Evolutionary conservation across 2,113 vertebrate species (phyloP), one percentile per base, ranked within the genome.

Genomic region (Hemiscyllium ocellatum): DNA sequence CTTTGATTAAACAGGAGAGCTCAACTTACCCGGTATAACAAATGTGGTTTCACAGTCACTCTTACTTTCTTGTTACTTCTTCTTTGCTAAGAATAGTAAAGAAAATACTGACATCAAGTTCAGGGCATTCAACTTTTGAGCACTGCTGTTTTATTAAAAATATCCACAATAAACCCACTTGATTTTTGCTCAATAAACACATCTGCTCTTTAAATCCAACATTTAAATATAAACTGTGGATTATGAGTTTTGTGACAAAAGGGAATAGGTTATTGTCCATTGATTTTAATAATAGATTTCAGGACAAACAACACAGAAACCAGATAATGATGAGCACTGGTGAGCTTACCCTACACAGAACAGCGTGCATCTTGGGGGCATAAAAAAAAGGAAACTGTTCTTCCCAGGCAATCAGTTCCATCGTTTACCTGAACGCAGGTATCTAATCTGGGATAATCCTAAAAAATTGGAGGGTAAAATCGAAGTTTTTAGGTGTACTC

Each of bases 41-140:
- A 98, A 96, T 99, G 99, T 95, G 99, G 98, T 96, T 99, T 99
- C 96, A 99, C 99, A 3, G 99, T 99, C 95, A 99, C 99, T 65
- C 99, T 98, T 13, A 99, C 99, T 97, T 99, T 99, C 97, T 99
- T 99, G 96, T 97, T 98, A 97, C 97, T 98, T 97, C 98, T 99
- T 96, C 98, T 99, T 95, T 98, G 97, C 99, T 99, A 95, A 37
- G 96, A 97, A 85, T 96, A 83, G 95, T 96, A 96, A 96, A 47
- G 47, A 96, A 93, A 7, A 91, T 3, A 91, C 26, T 68, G 89
- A 68, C 22, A 47, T 93, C 37, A 66, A 66, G 7, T 33, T 37
- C 7, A 37, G 8, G 56, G 66, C 61, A 17, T 93, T 66, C n/a
- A 2, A 15, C 24, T 52, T 29, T 29, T 93, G 87, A 26, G 13